Evolutionary conservation across 2,113 vertebrate species (phyloP).

Genomic region (Poeciliopsis occidentalis): DNA sequence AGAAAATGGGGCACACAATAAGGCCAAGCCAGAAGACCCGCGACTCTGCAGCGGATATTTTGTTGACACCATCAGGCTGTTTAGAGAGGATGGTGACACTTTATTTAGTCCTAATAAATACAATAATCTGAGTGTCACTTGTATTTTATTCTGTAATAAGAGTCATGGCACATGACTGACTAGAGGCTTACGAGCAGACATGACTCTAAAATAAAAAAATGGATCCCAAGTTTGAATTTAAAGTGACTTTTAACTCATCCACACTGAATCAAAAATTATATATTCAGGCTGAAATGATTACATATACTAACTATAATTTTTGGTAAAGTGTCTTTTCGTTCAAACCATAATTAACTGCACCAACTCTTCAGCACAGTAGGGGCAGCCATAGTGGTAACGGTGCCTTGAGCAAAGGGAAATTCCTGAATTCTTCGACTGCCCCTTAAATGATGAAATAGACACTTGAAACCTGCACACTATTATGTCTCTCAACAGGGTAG

Average conservation of each 20-base stretch:
- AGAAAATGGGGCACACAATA: constrained; percentile 79
- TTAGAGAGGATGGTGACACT: constrained; percentile 13
- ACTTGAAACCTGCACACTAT: not conserved
- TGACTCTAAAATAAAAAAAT: not conserved
- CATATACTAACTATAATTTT: not conserved
- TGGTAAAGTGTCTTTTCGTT: not conserved
- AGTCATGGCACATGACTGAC: not conserved
- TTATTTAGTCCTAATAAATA: not conserved
- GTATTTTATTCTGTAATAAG: not conserved
- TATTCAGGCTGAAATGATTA: not conserved
- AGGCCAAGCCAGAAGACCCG: constrained; percentile 95
- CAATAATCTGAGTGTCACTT: not conserved
- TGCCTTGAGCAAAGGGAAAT: not conserved
- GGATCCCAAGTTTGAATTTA: not conserved
- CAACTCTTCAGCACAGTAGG: no score
- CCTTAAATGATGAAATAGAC: not conserved
- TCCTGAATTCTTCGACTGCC: not conserved
- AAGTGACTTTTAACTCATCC: not conserved
- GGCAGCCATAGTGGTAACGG: not conserved
- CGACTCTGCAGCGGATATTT: constrained; percentile 84
- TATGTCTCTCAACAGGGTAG: no score
- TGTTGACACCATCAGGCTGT: constrained; percentile 69
- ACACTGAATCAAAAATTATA: not conserved
- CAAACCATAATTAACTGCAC: not conserved
- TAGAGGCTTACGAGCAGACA: not conserved